These are phyloP conservation scores for Andricus grossulariae DNA, from an alignment of 1,140 invertebrate species.

Conservation along the genomic window DNA sequence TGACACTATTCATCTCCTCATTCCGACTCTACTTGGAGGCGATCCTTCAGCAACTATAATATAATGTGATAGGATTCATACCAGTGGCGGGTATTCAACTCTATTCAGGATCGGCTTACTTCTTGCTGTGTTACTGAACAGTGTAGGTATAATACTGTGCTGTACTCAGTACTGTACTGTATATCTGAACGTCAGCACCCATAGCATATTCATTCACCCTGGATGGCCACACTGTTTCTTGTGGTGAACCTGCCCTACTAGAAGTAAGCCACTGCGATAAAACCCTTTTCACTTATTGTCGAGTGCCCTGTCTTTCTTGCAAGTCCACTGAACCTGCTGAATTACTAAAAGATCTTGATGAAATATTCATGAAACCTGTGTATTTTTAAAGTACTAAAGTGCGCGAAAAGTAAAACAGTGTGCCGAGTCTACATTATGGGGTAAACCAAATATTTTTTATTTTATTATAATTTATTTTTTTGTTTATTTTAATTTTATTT, in stretches of 20 bases:
- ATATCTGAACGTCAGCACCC: background rate
- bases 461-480: no score
- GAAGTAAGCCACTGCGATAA: background rate
- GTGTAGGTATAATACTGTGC: background rate
- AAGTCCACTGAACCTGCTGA: background rate
- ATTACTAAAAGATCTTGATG: background rate
- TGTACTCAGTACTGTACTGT: background rate
- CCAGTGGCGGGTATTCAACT: constrained; percentile 13
- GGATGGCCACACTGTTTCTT: constrained; percentile 6
- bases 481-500: no score
- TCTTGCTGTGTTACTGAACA: background rate
- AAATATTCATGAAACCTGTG: background rate
- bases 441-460: no score
- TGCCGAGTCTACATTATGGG: background rate
- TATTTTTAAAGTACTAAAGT: background rate
- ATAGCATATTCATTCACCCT: background rate
- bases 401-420: background rate
- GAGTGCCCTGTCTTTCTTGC: constrained; percentile 9
- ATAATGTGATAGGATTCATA: constrained; percentile 19
- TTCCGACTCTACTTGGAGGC: constrained; percentile 2
- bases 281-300: constrained; percentile 15
- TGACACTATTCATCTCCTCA: constrained; percentile 9
- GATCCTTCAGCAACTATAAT: constrained; percentile 16
- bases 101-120: constrained; percentile 1
- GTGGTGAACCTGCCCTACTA: constrained; percentile 7